Evolutionary conservation across 2,113 vertebrate species (phyloP), one percentile per base, ranked within the genome.

Genomic region (Mustelus asterias): DNA sequence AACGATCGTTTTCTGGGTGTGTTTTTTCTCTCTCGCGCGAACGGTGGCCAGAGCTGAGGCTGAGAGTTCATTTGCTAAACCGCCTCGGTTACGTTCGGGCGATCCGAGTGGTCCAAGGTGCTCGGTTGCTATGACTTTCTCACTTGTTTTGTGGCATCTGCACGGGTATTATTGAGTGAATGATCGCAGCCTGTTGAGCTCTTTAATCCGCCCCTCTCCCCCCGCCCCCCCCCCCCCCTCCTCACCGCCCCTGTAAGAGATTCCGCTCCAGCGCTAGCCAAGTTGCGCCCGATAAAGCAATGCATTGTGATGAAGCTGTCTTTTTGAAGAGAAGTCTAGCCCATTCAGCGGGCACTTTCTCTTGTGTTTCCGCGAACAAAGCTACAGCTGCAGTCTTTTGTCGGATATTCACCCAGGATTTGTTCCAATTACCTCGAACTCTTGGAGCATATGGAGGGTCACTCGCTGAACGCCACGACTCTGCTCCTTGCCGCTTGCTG

Each of bases 371-470:
- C 96, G 26, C 41, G 95, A 96, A 97, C 97, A 97, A 97, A 97
- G 97, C 97, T 96, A 96, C 97, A 97, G 97, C 97, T 97, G 97
- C 97, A 97, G 97, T 97, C 96, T 97, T 97, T 98, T 98, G 97
- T 97, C 96, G 97, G 97, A 96, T 96, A 97, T 98, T 97, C 97
- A 97, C 97, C 97, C 97, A 95, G 96, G 97, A 96, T 97, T 98
- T 97, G 97, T 97, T 97, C 97, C 97, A 96, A 97, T 97, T 97
- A 96, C 97, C 97, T 95, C 97, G 96, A 97, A 96, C 96, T 96
- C 97, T 97, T 96, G 96, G 96, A 97, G 97, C 98, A 98, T 97
- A 98, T 97, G 97, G 98, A 97, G 96, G 97, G 97, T 96, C 96
- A 96, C 96, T 48, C 96, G 96, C 80, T 96, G 96, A 92, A 54